Evolutionary conservation across 2,888 invertebrate genomes (phyloP).

Genomic region (Salticus scenicus): DNA sequence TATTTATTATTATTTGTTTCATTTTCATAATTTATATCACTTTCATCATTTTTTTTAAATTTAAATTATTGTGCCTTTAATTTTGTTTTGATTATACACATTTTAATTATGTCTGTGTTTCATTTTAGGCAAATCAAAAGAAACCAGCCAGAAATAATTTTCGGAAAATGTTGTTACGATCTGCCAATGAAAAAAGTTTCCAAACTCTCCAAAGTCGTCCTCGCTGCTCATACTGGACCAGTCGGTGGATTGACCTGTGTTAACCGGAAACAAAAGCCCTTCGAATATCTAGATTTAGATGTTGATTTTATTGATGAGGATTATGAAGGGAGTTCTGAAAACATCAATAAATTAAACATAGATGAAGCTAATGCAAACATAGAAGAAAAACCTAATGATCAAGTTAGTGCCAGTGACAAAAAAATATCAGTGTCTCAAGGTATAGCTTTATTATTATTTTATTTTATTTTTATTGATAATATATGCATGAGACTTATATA

Average conservation of each 20-base stretch:
- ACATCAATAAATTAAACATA: slow-evolving; percentile 51
- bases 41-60: too few species aligned
- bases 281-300: slow-evolving; percentile 81
- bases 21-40: too few species aligned
- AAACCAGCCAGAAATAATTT: slow-evolving; percentile 80
- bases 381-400: slow-evolving; percentile 32
- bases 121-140: slow-evolving; percentile 66
- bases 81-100: too few species aligned
- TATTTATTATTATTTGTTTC: too few species aligned
- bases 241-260: slow-evolving; percentile 87
- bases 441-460: too few species aligned
- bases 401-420: slow-evolving; percentile 21
- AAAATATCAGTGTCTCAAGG: slow-evolving; percentile 10
- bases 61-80: too few species aligned
- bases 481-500: too few species aligned
- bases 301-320: slow-evolving; percentile 84
- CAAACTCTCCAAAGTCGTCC: slow-evolving; percentile 79
- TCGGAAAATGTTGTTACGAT: slow-evolving; percentile 84
- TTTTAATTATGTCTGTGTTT: too few species aligned
- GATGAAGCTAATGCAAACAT: slow-evolving; percentile 30
- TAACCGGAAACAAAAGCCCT: slow-evolving; percentile 80
- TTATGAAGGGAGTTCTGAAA: slow-evolving; percentile 62
- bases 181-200: slow-evolving; percentile 79
- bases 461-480: too few species aligned
- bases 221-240: slow-evolving; percentile 87